Percentiles rank a stretch among this genome's conserved stretches.
Conservation (phyloP, 2,113 vertebrate species). For the Trichechus manatus region DNA sequence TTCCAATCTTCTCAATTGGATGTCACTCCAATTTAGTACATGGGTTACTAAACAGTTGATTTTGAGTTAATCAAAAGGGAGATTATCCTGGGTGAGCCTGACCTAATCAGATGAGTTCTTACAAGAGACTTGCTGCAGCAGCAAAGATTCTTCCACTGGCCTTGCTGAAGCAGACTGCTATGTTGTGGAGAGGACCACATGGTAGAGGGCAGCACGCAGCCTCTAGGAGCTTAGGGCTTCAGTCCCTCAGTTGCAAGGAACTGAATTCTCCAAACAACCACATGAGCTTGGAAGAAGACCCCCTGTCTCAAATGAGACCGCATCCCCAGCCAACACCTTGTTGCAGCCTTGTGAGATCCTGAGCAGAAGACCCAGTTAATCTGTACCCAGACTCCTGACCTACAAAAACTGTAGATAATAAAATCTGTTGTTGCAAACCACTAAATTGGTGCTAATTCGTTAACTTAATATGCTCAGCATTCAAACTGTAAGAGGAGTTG, state of each 20-base stretch:
- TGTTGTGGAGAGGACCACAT: background rate
- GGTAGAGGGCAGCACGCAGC: background rate
- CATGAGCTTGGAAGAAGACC: background rate
- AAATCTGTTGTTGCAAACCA: background rate
- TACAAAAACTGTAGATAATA: background rate
- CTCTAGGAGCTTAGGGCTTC: background rate
- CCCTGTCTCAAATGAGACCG: background rate
- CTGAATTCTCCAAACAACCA: too few relatives aligned
- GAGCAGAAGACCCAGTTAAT: too few relatives aligned
- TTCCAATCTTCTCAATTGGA: background rate
- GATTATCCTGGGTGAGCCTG: background rate
- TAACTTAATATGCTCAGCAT: background rate
- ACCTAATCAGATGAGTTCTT: background rate
- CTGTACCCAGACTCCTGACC: too few relatives aligned
- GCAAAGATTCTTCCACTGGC: background rate
- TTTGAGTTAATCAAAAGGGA: background rate
- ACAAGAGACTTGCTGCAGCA: background rate
- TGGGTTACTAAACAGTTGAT: background rate
- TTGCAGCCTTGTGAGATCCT: too few relatives aligned
- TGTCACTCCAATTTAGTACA: background rate
- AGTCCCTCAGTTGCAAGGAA: too few relatives aligned
- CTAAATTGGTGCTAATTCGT: background rate
- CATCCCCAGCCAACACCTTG: too few relatives aligned
- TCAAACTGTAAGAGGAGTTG: background rate
- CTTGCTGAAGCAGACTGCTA: background rate